These are phyloP conservation scores for Drosophila neutralis DNA, from an alignment of 2,888 invertebrate species.

Conservation along the genomic window DNA sequence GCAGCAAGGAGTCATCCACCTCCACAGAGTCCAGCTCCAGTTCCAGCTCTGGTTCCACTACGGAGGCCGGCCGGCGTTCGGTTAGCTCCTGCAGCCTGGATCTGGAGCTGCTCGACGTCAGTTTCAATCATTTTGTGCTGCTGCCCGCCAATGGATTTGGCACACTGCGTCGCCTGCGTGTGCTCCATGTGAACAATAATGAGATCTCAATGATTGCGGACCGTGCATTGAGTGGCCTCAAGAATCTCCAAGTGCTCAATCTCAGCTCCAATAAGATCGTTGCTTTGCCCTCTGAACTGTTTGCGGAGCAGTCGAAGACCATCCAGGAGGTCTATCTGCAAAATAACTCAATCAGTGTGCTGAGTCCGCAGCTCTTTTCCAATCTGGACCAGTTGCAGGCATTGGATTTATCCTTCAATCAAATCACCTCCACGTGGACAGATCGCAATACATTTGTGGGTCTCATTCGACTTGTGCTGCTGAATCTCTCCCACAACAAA, in stretches of 20 bases:
- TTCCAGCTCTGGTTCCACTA: slow-evolving; percentile 34
- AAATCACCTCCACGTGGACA: slow-evolving; percentile 94
- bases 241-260: slow-evolving; percentile 93
- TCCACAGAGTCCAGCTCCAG: slow-evolving; percentile 57
- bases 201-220: slow-evolving; percentile 95
- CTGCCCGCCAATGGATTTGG: slow-evolving; percentile 94
- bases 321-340: slow-evolving; percentile 95
- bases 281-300: slow-evolving; percentile 93
- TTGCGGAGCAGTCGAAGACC: slow-evolving; percentile 91
- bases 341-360: slow-evolving; percentile 94
- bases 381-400: slow-evolving; percentile 92
- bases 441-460: slow-evolving; percentile 94
- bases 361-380: slow-evolving; percentile 94
- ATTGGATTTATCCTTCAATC: slow-evolving; percentile 93
- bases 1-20: slow-evolving; percentile 69
- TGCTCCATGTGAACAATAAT: slow-evolving; percentile 94
- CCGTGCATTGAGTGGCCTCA: slow-evolving; percentile 91
- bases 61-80: slow-evolving; percentile 51
- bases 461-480: slow-evolving; percentile 93
- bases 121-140: slow-evolving; percentile 93
- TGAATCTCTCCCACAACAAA: slow-evolving; percentile 94
- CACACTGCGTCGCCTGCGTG: slow-evolving; percentile 90
- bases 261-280: slow-evolving; percentile 95
- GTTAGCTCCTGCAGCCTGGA: slow-evolving; percentile 89
- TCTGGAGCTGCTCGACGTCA: slow-evolving; percentile 92